These are phyloP conservation scores for Melanotaenia boesemani DNA, from an alignment of 2,797 vertebrate genomes.

Conservation along the genomic window DNA sequence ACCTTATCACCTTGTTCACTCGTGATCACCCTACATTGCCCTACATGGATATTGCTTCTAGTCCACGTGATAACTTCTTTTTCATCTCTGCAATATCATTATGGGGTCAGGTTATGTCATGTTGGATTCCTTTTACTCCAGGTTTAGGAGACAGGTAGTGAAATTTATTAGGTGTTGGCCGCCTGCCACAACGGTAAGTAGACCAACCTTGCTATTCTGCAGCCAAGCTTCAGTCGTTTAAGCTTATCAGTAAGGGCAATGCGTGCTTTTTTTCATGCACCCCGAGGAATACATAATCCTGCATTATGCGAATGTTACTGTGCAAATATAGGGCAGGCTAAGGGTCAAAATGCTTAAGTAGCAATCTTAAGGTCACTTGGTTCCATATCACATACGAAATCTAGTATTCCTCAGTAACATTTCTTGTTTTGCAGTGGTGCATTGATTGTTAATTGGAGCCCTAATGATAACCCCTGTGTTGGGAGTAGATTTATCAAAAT, in stretches of 20 bases:
- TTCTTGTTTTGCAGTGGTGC: conserved; percentile 19
- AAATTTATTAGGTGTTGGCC: conserved; percentile 75
- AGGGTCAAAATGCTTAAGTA: conserved; percentile 63
- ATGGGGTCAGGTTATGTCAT: conserved; percentile 64
- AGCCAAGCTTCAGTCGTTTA: conserved; percentile 54
- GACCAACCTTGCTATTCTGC: conserved; percentile 61
- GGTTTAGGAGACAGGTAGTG: conserved; percentile 65
- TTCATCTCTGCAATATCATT: conserved; percentile 48
- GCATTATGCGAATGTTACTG: conserved; percentile 52
- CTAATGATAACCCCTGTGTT: conserved; percentile 49
- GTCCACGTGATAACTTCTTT: conserved; percentile 28
- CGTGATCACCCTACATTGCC: not conserved
- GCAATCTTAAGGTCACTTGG: conserved; percentile 55
- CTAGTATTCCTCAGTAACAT: conserved; percentile 27
- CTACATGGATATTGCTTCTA: not conserved
- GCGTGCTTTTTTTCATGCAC: conserved; percentile 48
- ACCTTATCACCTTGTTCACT: not conserved
- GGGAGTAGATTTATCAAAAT: conserved; percentile 50
- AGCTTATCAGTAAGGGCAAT: conserved; percentile 61
- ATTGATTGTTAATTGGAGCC: conserved; percentile 61
- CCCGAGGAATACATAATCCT: conserved; percentile 68
- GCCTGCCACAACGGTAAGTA: conserved; percentile 62
- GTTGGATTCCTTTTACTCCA: conserved; percentile 62
- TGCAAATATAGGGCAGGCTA: conserved; percentile 44
- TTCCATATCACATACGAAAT: conserved; percentile 48